Percentiles rank a stretch among this genome's conserved stretches.
Evolutionary conservation across 2,797 vertebrate genomes (phyloP).

Genomic region (Paratrypauchen microcephalus): DNA sequence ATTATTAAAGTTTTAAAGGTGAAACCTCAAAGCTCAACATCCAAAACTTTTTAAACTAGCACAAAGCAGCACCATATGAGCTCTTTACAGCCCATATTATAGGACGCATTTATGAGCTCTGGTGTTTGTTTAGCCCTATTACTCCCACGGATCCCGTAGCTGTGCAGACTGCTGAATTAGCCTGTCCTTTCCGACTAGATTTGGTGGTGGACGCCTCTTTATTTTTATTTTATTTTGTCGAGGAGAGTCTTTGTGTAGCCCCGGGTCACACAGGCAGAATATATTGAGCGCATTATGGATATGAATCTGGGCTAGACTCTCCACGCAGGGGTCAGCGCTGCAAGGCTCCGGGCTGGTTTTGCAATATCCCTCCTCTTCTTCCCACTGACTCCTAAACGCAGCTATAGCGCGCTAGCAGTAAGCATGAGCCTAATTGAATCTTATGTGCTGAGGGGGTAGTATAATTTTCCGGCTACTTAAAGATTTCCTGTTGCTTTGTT

Average conservation of each 20-base stretch:
- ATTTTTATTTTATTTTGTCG: constrained; percentile 55
- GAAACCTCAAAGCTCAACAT: neutral
- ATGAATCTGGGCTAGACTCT: constrained; percentile 79
- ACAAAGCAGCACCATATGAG: neutral
- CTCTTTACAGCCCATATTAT: neutral
- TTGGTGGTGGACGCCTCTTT: constrained; percentile 71
- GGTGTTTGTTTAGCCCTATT: constrained; percentile 48
- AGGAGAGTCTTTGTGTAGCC: constrained; percentile 71
- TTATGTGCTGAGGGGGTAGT: constrained; percentile 65
- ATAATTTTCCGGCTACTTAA: constrained; percentile 63
- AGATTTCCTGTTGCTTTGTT: constrained; percentile 62
- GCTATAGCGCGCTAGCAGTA: constrained; percentile 52
- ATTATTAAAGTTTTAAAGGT: neutral
- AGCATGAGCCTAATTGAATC: constrained; percentile 71
- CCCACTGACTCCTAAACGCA: constrained; percentile 69
- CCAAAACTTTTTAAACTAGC: constrained; percentile 1
- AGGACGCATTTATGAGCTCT: constrained; percentile 10
- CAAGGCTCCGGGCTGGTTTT: constrained; percentile 71
- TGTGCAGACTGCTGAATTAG: constrained; percentile 71
- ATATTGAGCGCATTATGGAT: constrained; percentile 85
- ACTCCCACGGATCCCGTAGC: constrained; percentile 46
- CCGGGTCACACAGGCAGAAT: constrained; percentile 79
- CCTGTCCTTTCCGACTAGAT: constrained; percentile 75
- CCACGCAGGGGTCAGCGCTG: constrained; percentile 77
- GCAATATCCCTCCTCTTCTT: constrained; percentile 74